Evolutionary conservation across 2,888 invertebrate species (phyloP).

Genomic region (Hemithea aestivaria): DNA sequence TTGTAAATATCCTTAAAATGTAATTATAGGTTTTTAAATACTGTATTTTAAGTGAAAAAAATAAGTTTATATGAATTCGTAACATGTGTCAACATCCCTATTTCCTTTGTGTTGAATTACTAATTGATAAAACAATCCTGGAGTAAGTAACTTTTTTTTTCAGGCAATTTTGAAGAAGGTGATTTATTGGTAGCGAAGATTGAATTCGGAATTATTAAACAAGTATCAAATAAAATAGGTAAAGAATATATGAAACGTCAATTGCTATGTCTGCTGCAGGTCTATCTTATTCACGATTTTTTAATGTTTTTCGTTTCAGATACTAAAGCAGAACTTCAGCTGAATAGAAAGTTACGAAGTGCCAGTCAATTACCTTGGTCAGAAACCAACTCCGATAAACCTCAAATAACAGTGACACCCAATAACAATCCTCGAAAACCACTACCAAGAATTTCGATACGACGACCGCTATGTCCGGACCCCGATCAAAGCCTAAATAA

Average conservation of each 20-base stretch:
- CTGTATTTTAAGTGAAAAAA: no score
- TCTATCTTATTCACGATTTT: not conserved
- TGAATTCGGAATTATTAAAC: not conserved
- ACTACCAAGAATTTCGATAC: not conserved
- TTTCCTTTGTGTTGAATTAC: no score
- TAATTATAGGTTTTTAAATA: no score
- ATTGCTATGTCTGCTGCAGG: not conserved
- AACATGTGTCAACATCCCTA: no score
- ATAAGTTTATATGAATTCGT: no score
- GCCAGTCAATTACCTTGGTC: not conserved
- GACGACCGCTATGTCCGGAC: not conserved
- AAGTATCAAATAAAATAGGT: not conserved
- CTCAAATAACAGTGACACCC: not conserved
- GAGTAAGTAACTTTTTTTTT: not conserved
- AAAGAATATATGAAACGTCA: not conserved
- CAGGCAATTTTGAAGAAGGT: not conserved
- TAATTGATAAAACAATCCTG: not conserved
- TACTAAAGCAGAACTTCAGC: not conserved
- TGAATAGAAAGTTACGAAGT: not conserved
- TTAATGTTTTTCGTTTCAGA: not conserved
- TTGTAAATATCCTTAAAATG: no score
- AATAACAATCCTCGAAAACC: constrained; percentile 1
- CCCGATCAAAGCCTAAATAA: not conserved
- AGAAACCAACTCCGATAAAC: not conserved
- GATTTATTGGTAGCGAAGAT: not conserved